Evolutionary conservation across 2,888 invertebrate genomes (phyloP).

Genomic region (Caenorhabditis sulstoni): DNA sequence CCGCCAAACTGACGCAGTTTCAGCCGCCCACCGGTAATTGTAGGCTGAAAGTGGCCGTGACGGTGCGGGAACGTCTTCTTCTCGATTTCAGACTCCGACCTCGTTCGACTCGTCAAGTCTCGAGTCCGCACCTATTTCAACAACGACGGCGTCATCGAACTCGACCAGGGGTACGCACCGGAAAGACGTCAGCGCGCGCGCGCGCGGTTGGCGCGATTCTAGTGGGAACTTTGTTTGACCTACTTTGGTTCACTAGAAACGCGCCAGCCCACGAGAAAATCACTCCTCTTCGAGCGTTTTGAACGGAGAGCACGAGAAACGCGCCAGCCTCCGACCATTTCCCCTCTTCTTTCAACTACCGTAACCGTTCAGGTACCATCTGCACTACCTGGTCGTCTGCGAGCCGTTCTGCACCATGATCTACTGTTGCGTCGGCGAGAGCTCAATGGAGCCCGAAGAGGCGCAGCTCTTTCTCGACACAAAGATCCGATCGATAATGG

Average conservation of each 20-base stretch:
- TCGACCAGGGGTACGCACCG: constrained; percentile 51
- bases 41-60: too few species aligned
- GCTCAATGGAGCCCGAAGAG: constrained; percentile 27
- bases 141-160: constrained; percentile 63
- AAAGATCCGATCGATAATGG: constrained; percentile 50
- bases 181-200: too few species aligned
- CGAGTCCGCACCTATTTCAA: constrained; percentile 64
- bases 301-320: too few species aligned
- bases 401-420: constrained; percentile 63
- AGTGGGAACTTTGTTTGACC: too few species aligned
- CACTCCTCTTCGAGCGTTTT: too few species aligned
- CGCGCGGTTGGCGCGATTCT: too few species aligned
- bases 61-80: too few species aligned
- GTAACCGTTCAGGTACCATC: constrained; percentile 40
- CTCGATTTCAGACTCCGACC: constrained; percentile 52
- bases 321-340: too few species aligned
- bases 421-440: constrained; percentile 58
- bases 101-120: constrained; percentile 44
- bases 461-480: constrained; percentile 55
- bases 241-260: too few species aligned
- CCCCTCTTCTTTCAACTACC: neutral
- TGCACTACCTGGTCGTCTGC: constrained; percentile 57
- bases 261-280: too few species aligned
- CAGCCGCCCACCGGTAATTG: constrained; percentile 52
- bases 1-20: constrained; percentile 11